These are phyloP conservation scores for Phalacrocorax carbo DNA, from an alignment of 2,113 vertebrate genomes.

Conservation along the genomic window DNA sequence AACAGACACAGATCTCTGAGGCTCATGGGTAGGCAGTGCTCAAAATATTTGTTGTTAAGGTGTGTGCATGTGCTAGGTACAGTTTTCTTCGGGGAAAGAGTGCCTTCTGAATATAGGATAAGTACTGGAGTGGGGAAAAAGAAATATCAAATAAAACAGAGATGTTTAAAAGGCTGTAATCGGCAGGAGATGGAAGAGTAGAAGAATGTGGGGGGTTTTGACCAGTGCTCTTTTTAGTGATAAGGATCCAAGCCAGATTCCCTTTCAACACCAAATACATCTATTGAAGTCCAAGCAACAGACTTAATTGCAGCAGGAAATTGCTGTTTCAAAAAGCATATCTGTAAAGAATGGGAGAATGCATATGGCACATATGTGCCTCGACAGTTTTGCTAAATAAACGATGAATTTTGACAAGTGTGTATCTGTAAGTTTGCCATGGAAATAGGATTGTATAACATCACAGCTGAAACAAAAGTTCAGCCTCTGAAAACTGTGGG, in stretches of 20 bases:
- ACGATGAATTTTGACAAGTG: conserved; percentile 61
- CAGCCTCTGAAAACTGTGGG: conserved; percentile 58
- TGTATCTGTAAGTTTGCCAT: conserved; percentile 56
- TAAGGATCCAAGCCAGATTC: background rate
- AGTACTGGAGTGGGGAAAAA: background rate
- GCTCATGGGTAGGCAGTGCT: background rate
- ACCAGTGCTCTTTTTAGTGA: background rate
- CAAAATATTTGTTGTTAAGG: background rate
- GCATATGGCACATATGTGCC: conserved; percentile 43
- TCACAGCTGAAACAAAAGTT: conserved; percentile 64
- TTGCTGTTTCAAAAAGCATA: background rate
- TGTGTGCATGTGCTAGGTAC: background rate
- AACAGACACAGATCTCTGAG: background rate
- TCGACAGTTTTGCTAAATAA: conserved; percentile 56
- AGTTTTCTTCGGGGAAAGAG: background rate
- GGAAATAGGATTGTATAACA: conserved; percentile 67
- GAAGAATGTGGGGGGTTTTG: background rate
- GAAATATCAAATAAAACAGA: background rate
- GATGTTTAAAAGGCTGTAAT: background rate
- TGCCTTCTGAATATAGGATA: background rate
- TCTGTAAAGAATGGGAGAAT: conserved; percentile 44
- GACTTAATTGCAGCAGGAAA: conserved; percentile 25
- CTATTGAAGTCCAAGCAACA: conserved; percentile 9
- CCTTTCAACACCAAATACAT: background rate
- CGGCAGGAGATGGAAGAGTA: background rate